Conservation (phyloP, 2,888 invertebrate genomes). For the Sarcophaga carnaria region DNA sequence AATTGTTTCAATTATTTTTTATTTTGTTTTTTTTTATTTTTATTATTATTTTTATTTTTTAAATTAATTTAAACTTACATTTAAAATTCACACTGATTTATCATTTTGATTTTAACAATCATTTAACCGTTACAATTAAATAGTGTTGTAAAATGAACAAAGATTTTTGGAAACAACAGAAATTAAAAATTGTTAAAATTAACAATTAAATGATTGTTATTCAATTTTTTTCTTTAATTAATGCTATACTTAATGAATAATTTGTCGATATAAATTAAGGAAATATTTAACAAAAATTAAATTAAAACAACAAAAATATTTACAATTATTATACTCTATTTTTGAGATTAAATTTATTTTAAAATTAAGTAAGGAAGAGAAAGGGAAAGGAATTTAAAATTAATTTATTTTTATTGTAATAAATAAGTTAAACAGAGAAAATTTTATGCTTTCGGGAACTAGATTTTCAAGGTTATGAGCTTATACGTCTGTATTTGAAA, state of each 20-base stretch:
- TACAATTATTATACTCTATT: background rate
- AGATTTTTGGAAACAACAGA: slow-evolving; percentile 6
- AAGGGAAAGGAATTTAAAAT: background rate
- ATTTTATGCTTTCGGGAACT: background rate
- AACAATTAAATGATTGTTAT: slow-evolving; percentile 42
- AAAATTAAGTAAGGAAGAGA: background rate
- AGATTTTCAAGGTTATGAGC: background rate
- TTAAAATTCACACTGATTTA: slow-evolving; percentile 59
- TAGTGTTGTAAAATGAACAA: background rate
- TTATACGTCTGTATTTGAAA: background rate
- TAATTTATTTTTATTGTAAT: too few relatives aligned
- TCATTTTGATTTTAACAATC: slow-evolving; percentile 29
- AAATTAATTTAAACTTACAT: slow-evolving; percentile 60
- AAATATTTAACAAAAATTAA: background rate
- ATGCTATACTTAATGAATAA: background rate
- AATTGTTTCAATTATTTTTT: slow-evolving; percentile 46
- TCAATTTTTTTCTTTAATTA: background rate
- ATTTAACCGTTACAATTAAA: slow-evolving; percentile 33
- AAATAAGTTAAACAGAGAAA: background rate
- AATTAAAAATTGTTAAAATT: slow-evolving; percentile 16
- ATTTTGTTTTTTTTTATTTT: slow-evolving; percentile 35
- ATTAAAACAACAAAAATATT: background rate
- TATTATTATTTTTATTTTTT: slow-evolving; percentile 44
- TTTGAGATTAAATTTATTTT: too few relatives aligned
- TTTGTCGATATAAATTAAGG: background rate